phyloP scores from a whole-genome alignment of 2,113 vertebrate genomes.

The Calidris pugnax region DNA sequence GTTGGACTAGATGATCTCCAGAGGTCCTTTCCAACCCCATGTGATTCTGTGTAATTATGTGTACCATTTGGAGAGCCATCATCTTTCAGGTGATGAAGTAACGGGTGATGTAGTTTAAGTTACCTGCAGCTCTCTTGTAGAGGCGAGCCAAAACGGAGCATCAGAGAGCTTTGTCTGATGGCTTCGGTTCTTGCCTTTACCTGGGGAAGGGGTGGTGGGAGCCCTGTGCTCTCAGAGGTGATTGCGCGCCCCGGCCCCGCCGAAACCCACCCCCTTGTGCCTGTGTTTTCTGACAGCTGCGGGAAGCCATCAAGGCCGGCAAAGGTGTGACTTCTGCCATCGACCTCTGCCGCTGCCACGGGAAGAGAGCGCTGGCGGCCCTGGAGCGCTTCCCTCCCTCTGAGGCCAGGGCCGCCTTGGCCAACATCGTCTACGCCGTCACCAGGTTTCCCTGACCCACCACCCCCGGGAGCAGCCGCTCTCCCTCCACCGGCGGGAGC shows the following conservation, averaged over 20 bases:
- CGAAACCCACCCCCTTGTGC: constrained; percentile 58
- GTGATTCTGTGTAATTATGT: not conserved
- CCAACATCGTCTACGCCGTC: constrained; percentile 92
- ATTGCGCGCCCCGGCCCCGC: not conserved
- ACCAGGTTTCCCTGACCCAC: constrained; percentile 85
- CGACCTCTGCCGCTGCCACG: constrained; percentile 95
- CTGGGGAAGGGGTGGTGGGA: not conserved
- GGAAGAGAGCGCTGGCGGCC: constrained; percentile 91
- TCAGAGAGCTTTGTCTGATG: not conserved
- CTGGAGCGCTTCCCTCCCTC: constrained; percentile 93
- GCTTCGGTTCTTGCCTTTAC: not conserved
- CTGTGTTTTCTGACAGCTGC: constrained; percentile 85
- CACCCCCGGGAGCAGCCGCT: not conserved
- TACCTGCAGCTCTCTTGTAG: not conserved
- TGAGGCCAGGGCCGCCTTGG: constrained; percentile 91
- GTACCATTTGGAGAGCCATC: not conserved
- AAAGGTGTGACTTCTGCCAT: constrained; percentile 92
- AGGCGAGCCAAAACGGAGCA: not conserved
- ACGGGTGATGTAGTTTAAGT: not conserved
- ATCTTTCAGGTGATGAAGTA: not conserved
- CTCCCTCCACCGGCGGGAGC: not conserved
- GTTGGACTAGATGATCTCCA: too few species aligned
- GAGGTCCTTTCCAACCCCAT: too few species aligned
- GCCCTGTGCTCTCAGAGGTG: not conserved
- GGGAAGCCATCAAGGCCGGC: constrained; percentile 86